phyloP scores from a whole-genome alignment of 1,140 invertebrate species.

The Stegodyphus mimosarum region DNA sequence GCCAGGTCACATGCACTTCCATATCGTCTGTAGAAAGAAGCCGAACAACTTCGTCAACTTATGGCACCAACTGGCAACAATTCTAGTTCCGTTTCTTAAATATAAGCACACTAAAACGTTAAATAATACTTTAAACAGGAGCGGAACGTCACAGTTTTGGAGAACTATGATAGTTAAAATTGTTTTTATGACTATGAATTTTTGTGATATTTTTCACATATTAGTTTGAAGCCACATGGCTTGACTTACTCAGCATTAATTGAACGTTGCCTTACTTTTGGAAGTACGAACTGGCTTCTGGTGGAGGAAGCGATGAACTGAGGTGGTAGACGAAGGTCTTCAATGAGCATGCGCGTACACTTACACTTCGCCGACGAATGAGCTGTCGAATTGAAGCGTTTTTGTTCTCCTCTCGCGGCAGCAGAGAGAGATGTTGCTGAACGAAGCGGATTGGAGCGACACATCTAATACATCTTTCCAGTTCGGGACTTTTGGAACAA shows the following conservation, averaged over 20 bases:
- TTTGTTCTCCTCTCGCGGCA: neutral
- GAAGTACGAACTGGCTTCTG: slow-evolving; percentile 17
- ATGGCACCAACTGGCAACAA: neutral
- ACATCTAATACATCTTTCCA: no score
- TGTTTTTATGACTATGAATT: neutral
- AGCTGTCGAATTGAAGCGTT: neutral
- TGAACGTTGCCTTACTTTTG: neutral
- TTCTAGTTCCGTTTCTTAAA: no score
- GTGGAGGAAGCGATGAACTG: neutral
- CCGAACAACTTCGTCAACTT: neutral
- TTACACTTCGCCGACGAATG: slow-evolving; percentile 48
- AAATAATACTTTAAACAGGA: no score
- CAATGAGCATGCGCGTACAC: slow-evolving; percentile 34
- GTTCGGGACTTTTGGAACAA: no score
- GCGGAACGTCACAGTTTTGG: no score
- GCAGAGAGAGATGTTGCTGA: no score
- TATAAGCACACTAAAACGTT: no score
- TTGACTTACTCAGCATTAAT: no score
- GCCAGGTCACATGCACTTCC: neutral
- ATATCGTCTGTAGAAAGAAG: slow-evolving; percentile 23
- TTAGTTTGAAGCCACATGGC: slow-evolving; percentile 8
- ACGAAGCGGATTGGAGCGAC: no score
- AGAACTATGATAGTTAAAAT: neutral
- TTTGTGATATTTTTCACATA: neutral
- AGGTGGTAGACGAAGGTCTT: slow-evolving; percentile 1